Conservation (phyloP, 2,113 vertebrate species). For the Anseranas semipalmata region DNA sequence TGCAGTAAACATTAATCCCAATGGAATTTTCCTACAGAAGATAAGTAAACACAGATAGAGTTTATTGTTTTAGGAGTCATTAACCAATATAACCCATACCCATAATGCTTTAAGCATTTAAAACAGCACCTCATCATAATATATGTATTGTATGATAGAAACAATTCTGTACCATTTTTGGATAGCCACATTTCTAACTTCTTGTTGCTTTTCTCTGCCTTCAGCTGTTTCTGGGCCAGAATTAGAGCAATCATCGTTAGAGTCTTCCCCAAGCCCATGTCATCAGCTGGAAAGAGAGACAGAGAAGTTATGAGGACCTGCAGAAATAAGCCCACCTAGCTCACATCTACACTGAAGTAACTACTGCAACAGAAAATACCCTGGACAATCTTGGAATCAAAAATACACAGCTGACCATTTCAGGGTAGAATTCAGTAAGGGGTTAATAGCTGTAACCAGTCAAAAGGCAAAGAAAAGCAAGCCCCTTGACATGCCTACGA, state of each 20-base stretch:
- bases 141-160: not conserved
- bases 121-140: not conserved
- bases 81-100: not conserved
- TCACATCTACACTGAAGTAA: not conserved
- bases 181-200: constrained; percentile 79
- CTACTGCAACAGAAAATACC: not conserved
- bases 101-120: not conserved
- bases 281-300: constrained; percentile 84
- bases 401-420: not conserved
- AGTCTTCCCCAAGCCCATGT: constrained; percentile 97
- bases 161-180: constrained; percentile 79
- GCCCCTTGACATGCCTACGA: not conserved
- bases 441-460: not conserved
- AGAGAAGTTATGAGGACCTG: not conserved
- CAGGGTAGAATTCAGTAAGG: not conserved
- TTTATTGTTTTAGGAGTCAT: rapidly evolving
- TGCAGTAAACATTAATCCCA: not conserved
- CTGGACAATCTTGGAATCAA: not conserved
- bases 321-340: not conserved
- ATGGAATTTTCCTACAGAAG: not conserved
- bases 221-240: constrained; percentile 80
- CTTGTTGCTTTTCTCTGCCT: constrained; percentile 70
- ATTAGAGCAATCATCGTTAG: constrained; percentile 93
- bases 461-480: not conserved
- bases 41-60: not conserved